Evolutionary conservation across 2,113 vertebrate genomes (phyloP).

Genomic region (Piprites chloris): DNA sequence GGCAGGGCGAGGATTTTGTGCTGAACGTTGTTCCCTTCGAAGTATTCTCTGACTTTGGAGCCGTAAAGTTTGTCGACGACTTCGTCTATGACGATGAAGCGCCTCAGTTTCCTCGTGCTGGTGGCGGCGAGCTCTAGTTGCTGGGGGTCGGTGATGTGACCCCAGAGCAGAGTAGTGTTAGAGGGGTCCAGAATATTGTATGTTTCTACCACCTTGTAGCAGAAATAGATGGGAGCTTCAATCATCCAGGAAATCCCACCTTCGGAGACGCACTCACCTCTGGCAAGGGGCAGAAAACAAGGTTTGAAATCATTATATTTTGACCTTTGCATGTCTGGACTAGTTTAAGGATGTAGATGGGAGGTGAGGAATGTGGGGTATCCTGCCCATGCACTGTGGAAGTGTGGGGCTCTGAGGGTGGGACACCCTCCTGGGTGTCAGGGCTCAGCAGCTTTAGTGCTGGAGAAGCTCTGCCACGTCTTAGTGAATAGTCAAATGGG

Average conservation of each 20-base stretch:
- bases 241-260: slow-evolving; percentile 75
- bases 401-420: background rate
- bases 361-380: background rate
- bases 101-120: slow-evolving; percentile 67
- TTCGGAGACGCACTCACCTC: slow-evolving; percentile 69
- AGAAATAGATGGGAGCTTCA: slow-evolving; percentile 78
- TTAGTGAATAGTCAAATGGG: background rate
- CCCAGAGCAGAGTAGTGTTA: slow-evolving; percentile 77
- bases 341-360: background rate
- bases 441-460: background rate
- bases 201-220: slow-evolving; percentile 78
- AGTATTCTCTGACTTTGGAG: slow-evolving; percentile 68
- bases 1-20: slow-evolving; percentile 77
- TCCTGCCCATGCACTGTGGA: background rate
- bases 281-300: slow-evolving; percentile 47
- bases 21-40: slow-evolving; percentile 70
- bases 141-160: slow-evolving; percentile 73
- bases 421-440: background rate
- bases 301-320: background rate
- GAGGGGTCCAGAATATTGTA: slow-evolving; percentile 72
- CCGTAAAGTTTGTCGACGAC: slow-evolving; percentile 77
- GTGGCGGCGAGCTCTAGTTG: slow-evolving; percentile 51
- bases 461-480: background rate
- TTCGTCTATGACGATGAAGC: slow-evolving; percentile 80
- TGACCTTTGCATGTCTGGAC: background rate